Conservation (phyloP, 2,888 invertebrate genomes). For the Melipona bicolor region DNA sequence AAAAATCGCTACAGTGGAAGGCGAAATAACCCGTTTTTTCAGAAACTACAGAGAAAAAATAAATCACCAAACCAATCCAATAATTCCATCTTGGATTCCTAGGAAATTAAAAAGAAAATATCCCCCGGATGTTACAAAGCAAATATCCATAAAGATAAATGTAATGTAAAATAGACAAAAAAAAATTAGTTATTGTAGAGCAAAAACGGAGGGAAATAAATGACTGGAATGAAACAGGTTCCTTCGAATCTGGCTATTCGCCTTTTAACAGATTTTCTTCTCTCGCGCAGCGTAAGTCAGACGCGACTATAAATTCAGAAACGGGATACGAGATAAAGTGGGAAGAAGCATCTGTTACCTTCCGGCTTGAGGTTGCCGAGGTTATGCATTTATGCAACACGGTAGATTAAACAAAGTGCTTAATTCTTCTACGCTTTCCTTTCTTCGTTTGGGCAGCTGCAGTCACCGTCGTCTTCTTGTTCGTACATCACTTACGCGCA, state of each 20-base stretch:
- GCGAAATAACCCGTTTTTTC: too few species aligned
- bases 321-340: conserved; percentile 11
- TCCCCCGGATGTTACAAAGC: too few species aligned
- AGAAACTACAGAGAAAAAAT: too few species aligned
- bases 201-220: not conserved
- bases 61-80: too few species aligned
- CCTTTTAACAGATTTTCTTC: conserved; percentile 19
- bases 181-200: too few species aligned
- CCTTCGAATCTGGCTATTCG: not conserved
- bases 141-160: too few species aligned
- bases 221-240: not conserved
- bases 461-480: conserved; percentile 27
- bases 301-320: conserved; percentile 7
- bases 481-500: conserved; percentile 38
- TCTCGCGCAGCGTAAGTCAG: not conserved
- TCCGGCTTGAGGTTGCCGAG: conserved; percentile 49
- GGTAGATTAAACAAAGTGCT: conserved; percentile 77
- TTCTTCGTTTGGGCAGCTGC: conserved; percentile 24
- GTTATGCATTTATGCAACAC: conserved; percentile 80
- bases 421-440: conserved; percentile 35
- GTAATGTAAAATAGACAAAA: too few species aligned
- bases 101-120: too few species aligned
- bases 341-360: conserved; percentile 23
- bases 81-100: too few species aligned
- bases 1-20: too few species aligned